Evolutionary conservation across 2,888 invertebrate species (phyloP), one percentile per base, ranked within the genome.

Genomic region (Pyralis farinalis): DNA sequence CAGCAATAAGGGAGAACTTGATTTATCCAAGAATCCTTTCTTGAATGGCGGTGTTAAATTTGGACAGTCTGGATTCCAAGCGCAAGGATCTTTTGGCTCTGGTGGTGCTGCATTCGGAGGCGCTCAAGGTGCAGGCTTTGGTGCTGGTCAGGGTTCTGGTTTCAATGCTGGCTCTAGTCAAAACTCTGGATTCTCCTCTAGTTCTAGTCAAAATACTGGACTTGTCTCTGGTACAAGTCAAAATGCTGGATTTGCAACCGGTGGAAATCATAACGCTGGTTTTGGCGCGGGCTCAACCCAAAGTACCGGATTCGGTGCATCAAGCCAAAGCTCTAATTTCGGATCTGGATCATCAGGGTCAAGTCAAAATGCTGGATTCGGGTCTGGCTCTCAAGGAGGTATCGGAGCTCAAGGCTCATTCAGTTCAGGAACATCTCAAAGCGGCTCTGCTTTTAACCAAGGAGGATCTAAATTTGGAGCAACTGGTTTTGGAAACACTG

Each of bases 21-120:
- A 84, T 42, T 36, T 85, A 1, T 49, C 75, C 0, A 71, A 71
- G 11, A 84, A 84, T 40, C 83, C 82, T 0, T 85, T 76, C 73
- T 47, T 83, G 10, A 75, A 70, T 12, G 62, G 63, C 21, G 58
- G 54, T 7, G 36, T 58, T 12, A 49, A 51, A 1, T 44, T 55
- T 1, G 58, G 55, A 7, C 61, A 63, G 37, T 51, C 42, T 6
- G 58, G 53, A 8, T 60, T 60, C 27, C 53, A 48, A 7, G 53
- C 51, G 0, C 49, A 53, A 41, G 44, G 45, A 6, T 20, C 37
- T 20, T 32, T 31, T 11, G 31, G 31, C 1, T 31, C 10, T 31
- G 31, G 31, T 12, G 31, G 12, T 6, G 8, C 31, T 31, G 37
- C 31, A 7, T 34, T 30, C 25, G 31, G 29, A 11, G 7, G 16